Percentiles rank a stretch among this genome's conserved stretches.
phyloP scores from a whole-genome alignment of 2,888 invertebrate species.

The Pecten maximus region DNA sequence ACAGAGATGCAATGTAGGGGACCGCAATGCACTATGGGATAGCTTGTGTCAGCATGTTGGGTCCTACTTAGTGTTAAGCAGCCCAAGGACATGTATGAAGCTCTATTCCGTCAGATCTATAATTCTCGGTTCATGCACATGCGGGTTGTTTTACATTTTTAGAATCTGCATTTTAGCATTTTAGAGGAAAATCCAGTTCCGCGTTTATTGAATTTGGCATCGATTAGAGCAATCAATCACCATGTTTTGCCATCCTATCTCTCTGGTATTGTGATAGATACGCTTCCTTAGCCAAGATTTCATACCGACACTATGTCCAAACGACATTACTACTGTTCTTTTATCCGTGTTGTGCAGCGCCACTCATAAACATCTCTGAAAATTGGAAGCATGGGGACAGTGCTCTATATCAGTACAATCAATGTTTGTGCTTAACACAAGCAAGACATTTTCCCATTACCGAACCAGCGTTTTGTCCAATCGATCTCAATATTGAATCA shows the following conservation, averaged over 20 bases:
- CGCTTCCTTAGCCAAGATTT: background rate
- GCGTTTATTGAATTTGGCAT: background rate
- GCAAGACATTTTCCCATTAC: slow-evolving; percentile 4
- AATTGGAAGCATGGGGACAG: background rate
- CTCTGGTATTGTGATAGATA: background rate
- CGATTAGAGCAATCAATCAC: background rate
- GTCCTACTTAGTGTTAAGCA: background rate
- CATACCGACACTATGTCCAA: background rate
- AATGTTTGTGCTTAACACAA: background rate
- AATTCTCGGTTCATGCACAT: background rate
- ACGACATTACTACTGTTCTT: background rate
- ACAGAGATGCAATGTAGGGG: background rate
- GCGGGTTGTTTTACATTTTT: slow-evolving; percentile 25
- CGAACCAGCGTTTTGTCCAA: background rate
- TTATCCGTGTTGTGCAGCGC: background rate
- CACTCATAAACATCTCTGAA: background rate
- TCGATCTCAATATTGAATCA: background rate
- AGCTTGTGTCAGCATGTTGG: background rate
- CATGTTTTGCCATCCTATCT: background rate
- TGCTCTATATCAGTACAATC: slow-evolving; percentile 17
- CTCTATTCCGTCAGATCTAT: background rate
- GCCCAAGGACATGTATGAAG: background rate
- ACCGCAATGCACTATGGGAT: background rate
- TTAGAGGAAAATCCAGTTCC: background rate
- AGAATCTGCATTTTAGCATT: slow-evolving; percentile 24